These are phyloP conservation scores for Hydrotaea diabolus DNA, from an alignment of 2,888 invertebrate genomes.

Conservation along the genomic window DNA sequence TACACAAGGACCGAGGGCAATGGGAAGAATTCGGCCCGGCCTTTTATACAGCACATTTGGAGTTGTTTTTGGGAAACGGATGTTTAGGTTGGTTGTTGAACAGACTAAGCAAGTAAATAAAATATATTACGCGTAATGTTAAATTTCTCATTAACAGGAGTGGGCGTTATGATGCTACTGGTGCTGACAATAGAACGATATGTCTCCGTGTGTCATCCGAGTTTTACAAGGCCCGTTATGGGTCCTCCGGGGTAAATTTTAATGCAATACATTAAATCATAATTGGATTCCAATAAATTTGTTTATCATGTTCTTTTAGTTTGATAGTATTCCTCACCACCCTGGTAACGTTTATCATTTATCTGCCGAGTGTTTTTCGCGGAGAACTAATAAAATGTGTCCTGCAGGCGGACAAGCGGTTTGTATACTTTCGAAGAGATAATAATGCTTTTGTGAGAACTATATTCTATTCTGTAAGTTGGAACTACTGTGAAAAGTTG, in stretches of 20 bases:
- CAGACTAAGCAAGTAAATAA: neutral
- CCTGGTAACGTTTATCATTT: slow-evolving; percentile 85
- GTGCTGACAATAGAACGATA: slow-evolving; percentile 88
- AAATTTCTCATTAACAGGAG: slow-evolving; percentile 80
- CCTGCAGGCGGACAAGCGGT: slow-evolving; percentile 81
- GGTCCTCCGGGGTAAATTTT: slow-evolving; percentile 83
- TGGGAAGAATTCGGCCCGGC: slow-evolving; percentile 85
- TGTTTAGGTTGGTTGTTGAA: slow-evolving; percentile 82
- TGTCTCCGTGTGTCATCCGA: slow-evolving; percentile 88
- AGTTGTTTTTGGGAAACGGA: slow-evolving; percentile 87
- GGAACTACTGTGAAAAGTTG: neutral
- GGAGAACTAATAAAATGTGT: slow-evolving; percentile 83
- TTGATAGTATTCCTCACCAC: slow-evolving; percentile 85
- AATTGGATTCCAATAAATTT: too few relatives aligned
- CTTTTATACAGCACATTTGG: slow-evolving; percentile 86
- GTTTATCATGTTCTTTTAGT: neutral
- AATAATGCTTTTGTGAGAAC: slow-evolving; percentile 82
- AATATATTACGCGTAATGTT: neutral
- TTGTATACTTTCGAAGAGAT: slow-evolving; percentile 83
- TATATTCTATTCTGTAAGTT: slow-evolving; percentile 82
- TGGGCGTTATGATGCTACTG: slow-evolving; percentile 89
- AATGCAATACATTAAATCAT: too few relatives aligned
- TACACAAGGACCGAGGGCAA: slow-evolving; percentile 85
- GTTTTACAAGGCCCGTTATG: slow-evolving; percentile 85
- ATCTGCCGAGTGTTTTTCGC: slow-evolving; percentile 86